phyloP scores from a whole-genome alignment of 2,113 vertebrate genomes.

The Galemys pyrenaicus region DNA sequence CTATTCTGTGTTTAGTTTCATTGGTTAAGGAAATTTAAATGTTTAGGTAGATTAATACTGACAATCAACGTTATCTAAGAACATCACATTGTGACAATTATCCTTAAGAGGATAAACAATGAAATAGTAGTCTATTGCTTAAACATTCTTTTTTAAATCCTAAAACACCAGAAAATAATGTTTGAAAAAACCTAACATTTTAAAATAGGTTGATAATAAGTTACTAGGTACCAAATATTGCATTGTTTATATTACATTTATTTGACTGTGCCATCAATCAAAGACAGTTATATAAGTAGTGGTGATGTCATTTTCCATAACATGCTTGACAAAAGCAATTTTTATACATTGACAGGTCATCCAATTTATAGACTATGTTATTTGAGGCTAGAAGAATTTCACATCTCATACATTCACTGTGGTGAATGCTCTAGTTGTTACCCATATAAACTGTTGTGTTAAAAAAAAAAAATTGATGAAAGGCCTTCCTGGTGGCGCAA shows the following conservation, averaged over 20 bases:
- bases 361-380: background rate
- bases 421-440: background rate
- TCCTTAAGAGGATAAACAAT: background rate
- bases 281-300: slow-evolving; percentile 60
- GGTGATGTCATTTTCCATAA: slow-evolving; percentile 67
- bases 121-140: background rate
- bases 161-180: slow-evolving; percentile 29
- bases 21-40: background rate
- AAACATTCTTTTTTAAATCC: background rate
- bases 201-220: slow-evolving; percentile 51
- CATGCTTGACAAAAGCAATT: slow-evolving; percentile 38
- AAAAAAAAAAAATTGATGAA: no score
- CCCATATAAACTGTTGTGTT: no score
- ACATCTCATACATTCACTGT: background rate
- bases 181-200: slow-evolving; percentile 53
- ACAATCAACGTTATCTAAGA: background rate
- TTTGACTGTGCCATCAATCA: slow-evolving; percentile 64
- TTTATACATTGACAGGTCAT: slow-evolving; percentile 22
- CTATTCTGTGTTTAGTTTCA: background rate
- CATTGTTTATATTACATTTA: slow-evolving; percentile 56
- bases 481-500: no score
- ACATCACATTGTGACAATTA: background rate
- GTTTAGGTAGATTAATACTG: background rate
- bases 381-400: slow-evolving; percentile 58
- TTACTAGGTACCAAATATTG: slow-evolving; percentile 40